Evolutionary conservation across 2,113 vertebrate genomes (phyloP).

Genomic region (Ptyas mucosa): DNA sequence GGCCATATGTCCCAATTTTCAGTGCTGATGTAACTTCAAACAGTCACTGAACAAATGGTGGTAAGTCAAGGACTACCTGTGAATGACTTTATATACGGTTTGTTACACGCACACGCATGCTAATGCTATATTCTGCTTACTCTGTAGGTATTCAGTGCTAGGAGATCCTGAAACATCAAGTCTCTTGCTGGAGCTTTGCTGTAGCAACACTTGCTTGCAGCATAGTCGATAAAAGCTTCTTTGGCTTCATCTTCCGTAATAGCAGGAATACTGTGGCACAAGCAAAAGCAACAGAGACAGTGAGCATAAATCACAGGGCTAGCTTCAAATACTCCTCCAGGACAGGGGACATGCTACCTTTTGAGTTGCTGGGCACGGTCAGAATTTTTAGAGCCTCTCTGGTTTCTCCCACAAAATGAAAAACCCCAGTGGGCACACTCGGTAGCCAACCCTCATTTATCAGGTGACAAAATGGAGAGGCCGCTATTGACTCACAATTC

Average conservation of each 20-base stretch:
- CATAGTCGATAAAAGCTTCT: slow-evolving; percentile 38
- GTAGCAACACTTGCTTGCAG: slow-evolving; percentile 61
- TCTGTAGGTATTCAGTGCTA: slow-evolving; percentile 62
- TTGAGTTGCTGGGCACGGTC: background rate
- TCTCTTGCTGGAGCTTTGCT: slow-evolving; percentile 60
- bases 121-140: background rate
- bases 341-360: background rate
- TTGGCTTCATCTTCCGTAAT: slow-evolving; percentile 60
- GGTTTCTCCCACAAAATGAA: background rate
- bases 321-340: background rate
- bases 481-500: background rate
- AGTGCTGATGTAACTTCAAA: background rate
- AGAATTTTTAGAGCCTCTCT: background rate
- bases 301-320: background rate
- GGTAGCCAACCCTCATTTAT: background rate
- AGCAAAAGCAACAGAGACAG: background rate
- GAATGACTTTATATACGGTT: background rate
- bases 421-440: background rate
- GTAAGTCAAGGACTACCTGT: background rate
- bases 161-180: slow-evolving; percentile 59
- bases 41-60: background rate
- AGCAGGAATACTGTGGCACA: slow-evolving; percentile 53
- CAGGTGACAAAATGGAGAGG: background rate
- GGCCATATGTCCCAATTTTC: background rate
- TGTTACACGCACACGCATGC: background rate